Base-by-base conservation (phyloP, 2,888 invertebrate genomes). In the Eristalis intricaria region DNA sequence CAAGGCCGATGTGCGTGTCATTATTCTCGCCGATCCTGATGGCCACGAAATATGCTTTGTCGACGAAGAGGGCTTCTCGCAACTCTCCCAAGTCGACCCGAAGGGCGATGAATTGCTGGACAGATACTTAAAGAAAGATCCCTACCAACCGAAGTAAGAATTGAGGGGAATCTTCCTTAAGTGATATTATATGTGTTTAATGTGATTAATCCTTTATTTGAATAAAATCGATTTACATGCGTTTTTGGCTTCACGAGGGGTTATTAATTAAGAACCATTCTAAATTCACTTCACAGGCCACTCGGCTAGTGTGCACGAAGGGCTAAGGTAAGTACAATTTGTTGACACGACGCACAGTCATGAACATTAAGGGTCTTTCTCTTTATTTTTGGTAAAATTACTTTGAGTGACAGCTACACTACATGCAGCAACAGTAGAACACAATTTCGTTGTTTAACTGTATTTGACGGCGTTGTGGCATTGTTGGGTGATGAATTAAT, bases 11-110 rank as follows among this genome's bases (percentile, higher is more conserved):
- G 99, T 99, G 0, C 95, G 97, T 88, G 99, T 99, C 40, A 97
- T 99, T 79, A 99, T 99, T 90, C 94, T 99, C 3, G 98, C 98
- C 1, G 99, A 99, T 94, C 99, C 99, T 0, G 98, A 99, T 93
- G 97, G 96, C 0, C 99, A 99, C 93, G 99, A 99, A 94, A 99
- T 99, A 89, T 99, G 99, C 93, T 99, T 99, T 93, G 99, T 99
- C 5, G 99, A 99, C 88, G 98, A 99, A 90, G 98, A 99, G 94
- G 98, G 96, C 50, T 99, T 98, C 94, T 94, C 96, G 7, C 95
- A 98, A 90, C 93, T 99, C 56, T 98, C 99, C 0, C 94, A 96
- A 90, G 95, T 97, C 3, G 99, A 99, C 92, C 96, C 96, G 0
- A 95, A 96, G 74, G 97, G 97, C 66, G 97, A 98, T 89, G 94